These are phyloP conservation scores for Ganaspis brasiliensis DNA, from an alignment of 2,888 invertebrate genomes.

Conservation along the genomic window DNA sequence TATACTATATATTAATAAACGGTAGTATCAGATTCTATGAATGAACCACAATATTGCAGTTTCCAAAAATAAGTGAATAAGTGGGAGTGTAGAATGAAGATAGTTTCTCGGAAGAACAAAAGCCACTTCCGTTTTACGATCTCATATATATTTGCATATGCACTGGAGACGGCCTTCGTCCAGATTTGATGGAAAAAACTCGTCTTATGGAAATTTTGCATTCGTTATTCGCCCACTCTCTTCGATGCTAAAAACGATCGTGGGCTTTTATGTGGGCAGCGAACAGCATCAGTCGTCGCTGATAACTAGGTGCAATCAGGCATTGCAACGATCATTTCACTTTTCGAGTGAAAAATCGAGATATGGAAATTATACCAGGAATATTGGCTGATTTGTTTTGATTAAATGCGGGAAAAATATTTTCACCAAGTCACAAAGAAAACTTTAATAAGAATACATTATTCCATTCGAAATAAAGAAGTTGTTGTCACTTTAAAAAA, in stretches of 20 bases:
- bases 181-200: constrained; percentile 46
- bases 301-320: constrained; percentile 36
- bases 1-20: background rate
- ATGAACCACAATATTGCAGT: background rate
- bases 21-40: constrained; percentile 15
- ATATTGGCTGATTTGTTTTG: background rate
- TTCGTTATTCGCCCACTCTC: constrained; percentile 29
- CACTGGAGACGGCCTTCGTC: constrained; percentile 50
- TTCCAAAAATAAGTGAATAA: constrained; percentile 25
- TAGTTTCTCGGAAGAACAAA: constrained; percentile 30
- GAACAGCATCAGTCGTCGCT: constrained; percentile 37
- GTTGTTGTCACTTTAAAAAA: no score
- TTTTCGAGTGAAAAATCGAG: constrained; percentile 18
- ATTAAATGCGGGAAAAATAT: background rate
- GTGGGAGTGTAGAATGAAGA: constrained; percentile 19
- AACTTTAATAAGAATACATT: no score
- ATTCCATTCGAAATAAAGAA: no score
- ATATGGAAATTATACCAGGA: constrained; percentile 17
- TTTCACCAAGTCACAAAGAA: background rate
- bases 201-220: constrained; percentile 47
- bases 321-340: constrained; percentile 28
- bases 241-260: constrained; percentile 36
- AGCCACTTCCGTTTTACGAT: constrained; percentile 51
- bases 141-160: constrained; percentile 36
- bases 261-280: constrained; percentile 41